These are phyloP conservation scores for Eilema depressum DNA, from an alignment of 2,888 invertebrate genomes.

Conservation along the genomic window DNA sequence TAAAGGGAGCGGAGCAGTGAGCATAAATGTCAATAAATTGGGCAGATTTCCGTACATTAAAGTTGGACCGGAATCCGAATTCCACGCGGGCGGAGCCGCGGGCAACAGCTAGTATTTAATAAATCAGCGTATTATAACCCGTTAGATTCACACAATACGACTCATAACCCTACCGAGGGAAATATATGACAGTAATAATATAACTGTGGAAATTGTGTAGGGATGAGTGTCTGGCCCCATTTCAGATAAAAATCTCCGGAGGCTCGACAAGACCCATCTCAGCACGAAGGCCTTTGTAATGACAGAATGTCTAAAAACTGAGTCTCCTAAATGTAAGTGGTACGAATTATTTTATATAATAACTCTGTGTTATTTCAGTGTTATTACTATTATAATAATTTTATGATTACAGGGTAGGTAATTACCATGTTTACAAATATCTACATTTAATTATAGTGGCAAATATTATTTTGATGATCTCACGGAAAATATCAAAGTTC, in stretches of 20 bases:
- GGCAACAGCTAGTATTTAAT: too few relatives aligned
- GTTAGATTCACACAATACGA: neutral
- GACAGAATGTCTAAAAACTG: slow-evolving; percentile 11
- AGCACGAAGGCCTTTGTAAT: slow-evolving; percentile 6
- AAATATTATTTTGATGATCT: too few relatives aligned
- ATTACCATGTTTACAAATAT: too few relatives aligned
- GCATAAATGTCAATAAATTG: too few relatives aligned
- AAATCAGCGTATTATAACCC: neutral
- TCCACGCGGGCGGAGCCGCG: too few relatives aligned
- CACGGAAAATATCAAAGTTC: too few relatives aligned
- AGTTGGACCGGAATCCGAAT: too few relatives aligned
- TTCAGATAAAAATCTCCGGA: slow-evolving; percentile 12
- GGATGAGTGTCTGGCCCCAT: neutral
- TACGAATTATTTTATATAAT: neutral
- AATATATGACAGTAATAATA: slow-evolving; percentile 3
- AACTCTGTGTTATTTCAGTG: neutral
- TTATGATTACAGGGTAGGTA: too few relatives aligned
- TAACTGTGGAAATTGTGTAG: neutral
- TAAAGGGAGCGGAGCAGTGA: too few relatives aligned
- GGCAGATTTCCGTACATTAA: too few relatives aligned
- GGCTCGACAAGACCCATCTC: slow-evolving; percentile 5
- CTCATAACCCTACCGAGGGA: neutral
- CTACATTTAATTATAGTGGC: too few relatives aligned
- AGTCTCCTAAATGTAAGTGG: neutral
- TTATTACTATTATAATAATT: neutral